These are phyloP conservation scores for Dipodomys merriami DNA, from an alignment of 2,113 vertebrate genomes.

Conservation along the genomic window DNA sequence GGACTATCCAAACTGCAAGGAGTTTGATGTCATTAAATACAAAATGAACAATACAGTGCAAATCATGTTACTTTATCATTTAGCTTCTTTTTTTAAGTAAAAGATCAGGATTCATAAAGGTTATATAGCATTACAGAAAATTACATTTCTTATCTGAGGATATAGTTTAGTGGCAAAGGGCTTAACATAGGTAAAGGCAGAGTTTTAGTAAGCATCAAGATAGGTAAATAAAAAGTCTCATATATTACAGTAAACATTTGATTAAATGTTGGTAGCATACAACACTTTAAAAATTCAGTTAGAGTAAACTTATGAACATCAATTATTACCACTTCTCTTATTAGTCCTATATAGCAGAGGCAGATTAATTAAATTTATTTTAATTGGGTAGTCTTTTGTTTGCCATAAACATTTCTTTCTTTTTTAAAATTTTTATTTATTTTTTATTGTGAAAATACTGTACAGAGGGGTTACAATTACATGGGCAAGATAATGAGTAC, in stretches of 20 bases:
- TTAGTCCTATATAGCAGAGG: not conserved
- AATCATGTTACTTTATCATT: not conserved
- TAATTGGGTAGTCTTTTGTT: not conserved
- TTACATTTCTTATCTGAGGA: not conserved
- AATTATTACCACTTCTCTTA: not conserved
- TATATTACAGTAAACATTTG: not conserved
- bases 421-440: too few relatives aligned
- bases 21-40: not conserved
- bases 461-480: too few relatives aligned
- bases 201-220: not conserved
- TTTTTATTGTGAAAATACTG: too few relatives aligned
- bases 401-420: not conserved
- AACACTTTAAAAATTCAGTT: not conserved
- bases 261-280: not conserved
- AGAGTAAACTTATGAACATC: not conserved
- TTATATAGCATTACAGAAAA: not conserved
- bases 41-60: not conserved
- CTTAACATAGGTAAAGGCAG: not conserved
- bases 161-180: not conserved
- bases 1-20: not conserved
- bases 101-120: not conserved
- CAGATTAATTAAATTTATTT: not conserved
- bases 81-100: not conserved
- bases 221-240: not conserved
- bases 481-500: too few relatives aligned